Percentiles rank a stretch among this genome's conserved stretches.
Evolutionary conservation across 2,113 vertebrate genomes (phyloP).

Genomic region (Synodontis membranacea): DNA sequence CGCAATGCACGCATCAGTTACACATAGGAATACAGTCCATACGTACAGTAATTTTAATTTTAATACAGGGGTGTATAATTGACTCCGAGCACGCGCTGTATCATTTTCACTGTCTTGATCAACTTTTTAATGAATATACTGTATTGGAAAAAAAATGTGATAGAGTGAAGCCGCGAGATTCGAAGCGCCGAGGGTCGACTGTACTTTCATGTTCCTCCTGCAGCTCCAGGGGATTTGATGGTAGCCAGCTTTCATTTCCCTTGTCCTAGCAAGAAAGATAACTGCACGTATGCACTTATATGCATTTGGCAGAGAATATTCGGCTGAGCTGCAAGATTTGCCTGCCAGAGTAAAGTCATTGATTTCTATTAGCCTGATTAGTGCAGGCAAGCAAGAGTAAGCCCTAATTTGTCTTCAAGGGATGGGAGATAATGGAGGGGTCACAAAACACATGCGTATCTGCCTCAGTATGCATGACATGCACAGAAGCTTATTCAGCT

Average conservation of each 20-base stretch:
- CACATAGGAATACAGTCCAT: too few relatives aligned
- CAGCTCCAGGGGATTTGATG: conserved; percentile 15
- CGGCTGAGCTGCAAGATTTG: conserved; percentile 54
- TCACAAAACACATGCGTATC: conserved; percentile 1
- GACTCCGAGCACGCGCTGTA: too few relatives aligned
- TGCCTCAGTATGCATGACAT: conserved; percentile 22
- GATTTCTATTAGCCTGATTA: conserved; percentile 62
- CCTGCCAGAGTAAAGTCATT: conserved; percentile 51
- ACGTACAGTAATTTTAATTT: too few relatives aligned
- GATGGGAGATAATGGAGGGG: conserved; percentile 30
- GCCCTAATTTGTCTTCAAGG: conserved; percentile 37
- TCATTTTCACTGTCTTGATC: too few relatives aligned
- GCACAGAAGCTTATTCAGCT: neutral
- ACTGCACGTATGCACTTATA: conserved; percentile 38
- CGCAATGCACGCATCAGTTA: too few relatives aligned
- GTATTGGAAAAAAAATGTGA: too few relatives aligned
- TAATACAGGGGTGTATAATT: too few relatives aligned
- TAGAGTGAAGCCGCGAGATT: too few relatives aligned
- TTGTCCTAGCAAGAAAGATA: conserved; percentile 30
- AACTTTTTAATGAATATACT: too few relatives aligned
- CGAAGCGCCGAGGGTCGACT: too few relatives aligned
- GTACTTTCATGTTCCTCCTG: conserved; percentile 26
- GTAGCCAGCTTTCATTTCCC: conserved; percentile 33
- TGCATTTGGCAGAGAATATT: conserved; percentile 52
- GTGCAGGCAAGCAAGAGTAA: conserved; percentile 40